A percentile compares a stretch with the other conserved stretches of the same genome.
Evolutionary conservation across 1,140 invertebrate species (phyloP).

Genomic region (Aradophagus sp.): DNA sequence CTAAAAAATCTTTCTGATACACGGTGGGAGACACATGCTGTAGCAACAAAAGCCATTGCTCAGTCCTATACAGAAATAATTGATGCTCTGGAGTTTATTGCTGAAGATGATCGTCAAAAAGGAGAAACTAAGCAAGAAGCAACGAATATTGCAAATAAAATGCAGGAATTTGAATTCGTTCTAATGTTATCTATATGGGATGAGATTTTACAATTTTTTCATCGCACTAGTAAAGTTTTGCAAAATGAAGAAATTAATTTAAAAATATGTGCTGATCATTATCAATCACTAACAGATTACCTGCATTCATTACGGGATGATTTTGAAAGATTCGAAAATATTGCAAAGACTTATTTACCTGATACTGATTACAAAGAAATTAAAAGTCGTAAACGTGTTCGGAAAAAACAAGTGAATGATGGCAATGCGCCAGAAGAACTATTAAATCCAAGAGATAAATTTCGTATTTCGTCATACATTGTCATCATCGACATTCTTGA

Average conservation of each 20-base stretch:
- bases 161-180: conserved; percentile 34
- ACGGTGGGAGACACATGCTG: conserved; percentile 23
- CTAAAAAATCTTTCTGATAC: conserved; percentile 31
- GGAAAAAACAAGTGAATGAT: conserved; percentile 16
- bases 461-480: conserved; percentile 22
- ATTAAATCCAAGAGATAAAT: conserved; percentile 24
- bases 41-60: conserved; percentile 21
- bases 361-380: conserved; percentile 30
- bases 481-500: conserved; percentile 27
- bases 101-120: conserved; percentile 33
- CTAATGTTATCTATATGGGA: conserved; percentile 22
- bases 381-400: conserved; percentile 13
- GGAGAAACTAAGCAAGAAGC: conserved; percentile 39
- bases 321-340: conserved; percentile 29
- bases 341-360: conserved; percentile 11
- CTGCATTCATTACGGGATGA: conserved; percentile 13
- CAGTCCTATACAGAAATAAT: conserved; percentile 23
- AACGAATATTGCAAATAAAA: conserved; percentile 22
- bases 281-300: conserved; percentile 23
- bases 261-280: conserved; percentile 24
- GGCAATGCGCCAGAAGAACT: conserved; percentile 6
- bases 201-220: conserved; percentile 28
- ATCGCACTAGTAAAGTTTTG: conserved; percentile 10
- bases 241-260: conserved; percentile 24
- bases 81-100: conserved; percentile 28